phyloP scores from a whole-genome alignment of 2,888 invertebrate genomes.

The Tuta absoluta region DNA sequence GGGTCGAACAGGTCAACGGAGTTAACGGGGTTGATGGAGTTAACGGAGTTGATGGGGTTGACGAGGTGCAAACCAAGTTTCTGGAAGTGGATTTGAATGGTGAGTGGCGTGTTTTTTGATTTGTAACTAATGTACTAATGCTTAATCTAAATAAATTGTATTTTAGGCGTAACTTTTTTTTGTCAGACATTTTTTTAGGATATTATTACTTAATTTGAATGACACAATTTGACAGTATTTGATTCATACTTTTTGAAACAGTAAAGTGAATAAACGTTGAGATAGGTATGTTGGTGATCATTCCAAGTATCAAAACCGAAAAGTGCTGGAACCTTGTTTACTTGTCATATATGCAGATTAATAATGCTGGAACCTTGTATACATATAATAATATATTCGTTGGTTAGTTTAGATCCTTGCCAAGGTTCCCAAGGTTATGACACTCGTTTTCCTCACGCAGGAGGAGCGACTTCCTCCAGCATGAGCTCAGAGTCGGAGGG shows the following conservation, averaged over 20 bases:
- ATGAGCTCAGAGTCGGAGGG: slow-evolving; percentile 68
- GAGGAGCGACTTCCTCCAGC: slow-evolving; percentile 64
- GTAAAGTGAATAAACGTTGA: no score
- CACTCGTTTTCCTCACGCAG: slow-evolving; percentile 35
- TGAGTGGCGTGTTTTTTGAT: slow-evolving; percentile 43
- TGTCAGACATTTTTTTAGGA: no score
- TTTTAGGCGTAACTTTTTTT: neutral
- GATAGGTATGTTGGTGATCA: no score
- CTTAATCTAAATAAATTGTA: neutral
- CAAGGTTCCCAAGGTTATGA: neutral
- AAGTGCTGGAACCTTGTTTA: no score
- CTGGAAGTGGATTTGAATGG: slow-evolving; percentile 73
- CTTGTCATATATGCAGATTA: no score
- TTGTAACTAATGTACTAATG: neutral
- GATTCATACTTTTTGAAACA: no score
- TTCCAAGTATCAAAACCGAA: no score
- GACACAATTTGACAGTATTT: no score
- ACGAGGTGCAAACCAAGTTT: slow-evolving; percentile 62
- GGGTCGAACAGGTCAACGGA: slow-evolving; percentile 49
- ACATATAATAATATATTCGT: no score
- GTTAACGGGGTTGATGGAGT: slow-evolving; percentile 41
- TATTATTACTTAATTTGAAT: no score
- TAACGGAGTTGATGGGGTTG: slow-evolving; percentile 57
- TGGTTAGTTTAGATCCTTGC: no score
- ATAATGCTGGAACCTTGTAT: no score